Evolutionary conservation across 2,113 vertebrate species (phyloP).

Genomic region (Prietella phreatophila): DNA sequence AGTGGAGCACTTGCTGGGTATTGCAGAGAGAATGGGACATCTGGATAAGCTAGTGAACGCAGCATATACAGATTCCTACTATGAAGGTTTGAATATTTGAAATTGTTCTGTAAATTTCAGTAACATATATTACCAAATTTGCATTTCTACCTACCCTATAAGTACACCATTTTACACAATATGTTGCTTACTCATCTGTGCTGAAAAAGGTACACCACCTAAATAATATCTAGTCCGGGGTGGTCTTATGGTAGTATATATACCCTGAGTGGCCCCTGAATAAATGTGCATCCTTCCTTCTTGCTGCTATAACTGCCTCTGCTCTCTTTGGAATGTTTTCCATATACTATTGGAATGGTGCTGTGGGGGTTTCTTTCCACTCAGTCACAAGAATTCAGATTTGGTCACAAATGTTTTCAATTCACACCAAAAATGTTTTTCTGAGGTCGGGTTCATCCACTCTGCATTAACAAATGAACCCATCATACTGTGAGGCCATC

Average conservation of each 20-base stretch:
- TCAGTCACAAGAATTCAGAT: background rate
- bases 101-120: background rate
- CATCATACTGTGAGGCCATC: background rate
- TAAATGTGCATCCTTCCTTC: background rate
- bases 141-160: background rate
- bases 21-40: conserved; percentile 82
- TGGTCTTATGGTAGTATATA: background rate
- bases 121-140: background rate
- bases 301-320: background rate
- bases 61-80: conserved; percentile 83
- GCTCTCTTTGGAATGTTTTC: background rate
- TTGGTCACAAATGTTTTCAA: background rate
- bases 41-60: conserved; percentile 83
- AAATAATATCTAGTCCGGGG: background rate
- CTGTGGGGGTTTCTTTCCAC: background rate
- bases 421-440: background rate
- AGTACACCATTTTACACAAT: background rate
- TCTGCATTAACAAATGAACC: background rate
- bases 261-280: background rate
- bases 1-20: conserved; percentile 79
- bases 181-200: too few species aligned
- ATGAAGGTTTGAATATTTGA: conserved; percentile 77
- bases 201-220: background rate
- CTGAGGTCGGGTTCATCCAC: background rate
- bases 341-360: background rate